These are phyloP conservation scores for Acanthacorydalis orientalis DNA, from an alignment of 2,888 invertebrate genomes.

Conservation along the genomic window DNA sequence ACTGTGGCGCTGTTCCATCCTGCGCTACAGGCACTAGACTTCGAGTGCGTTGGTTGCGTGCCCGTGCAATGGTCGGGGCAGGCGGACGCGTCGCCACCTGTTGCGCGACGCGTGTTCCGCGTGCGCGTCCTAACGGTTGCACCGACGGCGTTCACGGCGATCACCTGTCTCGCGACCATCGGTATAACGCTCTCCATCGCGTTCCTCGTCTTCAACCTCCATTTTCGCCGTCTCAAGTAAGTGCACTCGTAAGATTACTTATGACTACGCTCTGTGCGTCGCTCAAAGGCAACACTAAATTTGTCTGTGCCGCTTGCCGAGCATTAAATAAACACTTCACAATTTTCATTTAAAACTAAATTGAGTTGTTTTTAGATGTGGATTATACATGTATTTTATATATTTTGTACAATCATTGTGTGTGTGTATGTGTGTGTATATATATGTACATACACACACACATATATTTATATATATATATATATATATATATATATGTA, in stretches of 20 bases:
- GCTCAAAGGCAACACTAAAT: too few species aligned
- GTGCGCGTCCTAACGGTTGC: conserved; percentile 61
- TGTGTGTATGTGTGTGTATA: too few species aligned
- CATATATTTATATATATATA: too few species aligned
- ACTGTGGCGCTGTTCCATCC: conserved; percentile 58
- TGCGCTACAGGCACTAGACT: conserved; percentile 41
- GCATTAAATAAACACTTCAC: too few species aligned
- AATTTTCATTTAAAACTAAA: too few species aligned
- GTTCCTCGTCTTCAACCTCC: conserved; percentile 67
- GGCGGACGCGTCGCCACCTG: conserved; percentile 48
- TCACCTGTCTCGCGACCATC: conserved; percentile 52
- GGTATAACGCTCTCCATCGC: conserved; percentile 59
- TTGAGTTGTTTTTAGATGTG: too few species aligned
- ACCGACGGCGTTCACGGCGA: conserved; percentile 54
- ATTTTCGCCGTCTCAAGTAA: conserved; percentile 67
- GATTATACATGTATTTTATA: too few species aligned
- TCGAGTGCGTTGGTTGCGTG: conserved; percentile 51
- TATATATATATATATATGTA: too few species aligned
- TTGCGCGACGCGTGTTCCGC: conserved; percentile 60
- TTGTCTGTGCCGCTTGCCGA: too few species aligned
- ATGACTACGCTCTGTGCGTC: too few species aligned
- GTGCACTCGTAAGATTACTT: conserved; percentile 12
- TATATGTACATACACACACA: too few species aligned
- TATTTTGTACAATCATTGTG: too few species aligned
- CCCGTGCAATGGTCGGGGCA: conserved; percentile 50